A percentile compares a stretch with the other conserved stretches of the same genome.
These are phyloP conservation scores for Slavum lentiscoides DNA, from an alignment of 2,888 invertebrate genomes.

Conservation along the genomic window DNA sequence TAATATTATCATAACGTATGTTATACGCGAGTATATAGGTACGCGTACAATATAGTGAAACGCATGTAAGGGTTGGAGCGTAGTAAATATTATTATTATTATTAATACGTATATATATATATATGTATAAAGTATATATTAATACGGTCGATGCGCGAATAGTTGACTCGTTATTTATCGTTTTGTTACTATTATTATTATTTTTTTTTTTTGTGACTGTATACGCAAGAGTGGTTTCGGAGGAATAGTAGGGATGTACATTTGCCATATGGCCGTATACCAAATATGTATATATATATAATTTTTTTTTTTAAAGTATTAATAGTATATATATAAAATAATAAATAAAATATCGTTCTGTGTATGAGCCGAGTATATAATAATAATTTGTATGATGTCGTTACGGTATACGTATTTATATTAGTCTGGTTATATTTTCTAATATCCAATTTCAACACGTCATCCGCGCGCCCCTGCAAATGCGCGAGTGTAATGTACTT, in stretches of 20 bases:
- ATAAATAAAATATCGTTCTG: constrained; percentile 9
- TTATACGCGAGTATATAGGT: too few relatives aligned
- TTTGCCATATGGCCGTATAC: constrained; percentile 39
- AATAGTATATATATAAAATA: neutral
- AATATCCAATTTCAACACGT: constrained; percentile 52
- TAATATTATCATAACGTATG: too few relatives aligned
- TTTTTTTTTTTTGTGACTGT: constrained; percentile 7
- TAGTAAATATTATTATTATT: too few relatives aligned
- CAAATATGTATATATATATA: constrained; percentile 1
- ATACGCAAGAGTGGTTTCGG: constrained; percentile 31
- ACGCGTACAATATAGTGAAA: too few relatives aligned
- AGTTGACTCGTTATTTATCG: constrained; percentile 50
- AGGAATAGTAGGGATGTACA: constrained; percentile 18
- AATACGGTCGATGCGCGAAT: constrained; percentile 12
- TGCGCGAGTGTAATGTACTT: neutral
- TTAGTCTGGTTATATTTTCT: neutral
- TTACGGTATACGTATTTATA: constrained; percentile 5
- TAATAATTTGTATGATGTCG: neutral
- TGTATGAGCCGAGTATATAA: neutral
- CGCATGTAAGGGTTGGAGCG: too few relatives aligned
- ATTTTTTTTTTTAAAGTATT: too few relatives aligned
- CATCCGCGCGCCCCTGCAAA: constrained; percentile 33
- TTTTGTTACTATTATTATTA: constrained; percentile 20
- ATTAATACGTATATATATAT: too few relatives aligned
- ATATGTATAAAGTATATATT: too few relatives aligned